Conservation (phyloP, 2,113 vertebrate species). For the Smithornis capensis region DNA sequence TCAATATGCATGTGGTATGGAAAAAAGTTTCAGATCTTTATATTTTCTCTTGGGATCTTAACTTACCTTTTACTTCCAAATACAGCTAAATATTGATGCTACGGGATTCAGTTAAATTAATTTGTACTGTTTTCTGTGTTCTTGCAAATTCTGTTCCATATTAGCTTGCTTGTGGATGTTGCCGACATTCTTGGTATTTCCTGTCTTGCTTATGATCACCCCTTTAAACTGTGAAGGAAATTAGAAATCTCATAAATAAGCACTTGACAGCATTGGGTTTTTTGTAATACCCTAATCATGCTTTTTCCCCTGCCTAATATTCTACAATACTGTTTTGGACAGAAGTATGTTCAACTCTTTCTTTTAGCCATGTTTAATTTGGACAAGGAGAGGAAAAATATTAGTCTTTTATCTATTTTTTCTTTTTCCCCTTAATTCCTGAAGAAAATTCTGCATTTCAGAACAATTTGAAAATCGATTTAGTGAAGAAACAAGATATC, state of each 20-base stretch:
- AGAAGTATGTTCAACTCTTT: not conserved
- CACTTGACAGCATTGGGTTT: not conserved
- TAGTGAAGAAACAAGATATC: not conserved
- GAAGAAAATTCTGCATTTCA: not conserved
- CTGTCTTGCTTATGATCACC: slow-evolving; percentile 17
- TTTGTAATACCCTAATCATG: not conserved
- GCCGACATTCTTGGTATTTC: slow-evolving; percentile 10
- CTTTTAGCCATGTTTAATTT: not conserved
- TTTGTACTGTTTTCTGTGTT: slow-evolving; percentile 2
- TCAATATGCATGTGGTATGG: not conserved
- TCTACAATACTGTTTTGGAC: not conserved
- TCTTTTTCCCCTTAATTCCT: not conserved
- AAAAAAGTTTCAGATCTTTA: not conserved
- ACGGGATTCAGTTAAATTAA: not conserved
- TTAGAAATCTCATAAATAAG: not conserved
- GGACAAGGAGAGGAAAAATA: not conserved
- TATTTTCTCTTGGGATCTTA: not conserved
- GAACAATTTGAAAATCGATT: not conserved
- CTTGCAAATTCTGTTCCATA: slow-evolving; percentile 36
- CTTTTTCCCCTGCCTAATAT: not conserved
- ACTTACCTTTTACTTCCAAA: not conserved
- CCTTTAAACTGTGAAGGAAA: not conserved
- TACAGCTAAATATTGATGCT: not conserved
- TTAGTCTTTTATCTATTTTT: rapidly evolving
- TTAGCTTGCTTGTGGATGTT: slow-evolving; percentile 13